Evolutionary conservation across 2,797 vertebrate genomes (phyloP), one percentile per base, ranked within the genome.

Genomic region (Sternotherus odoratus): DNA sequence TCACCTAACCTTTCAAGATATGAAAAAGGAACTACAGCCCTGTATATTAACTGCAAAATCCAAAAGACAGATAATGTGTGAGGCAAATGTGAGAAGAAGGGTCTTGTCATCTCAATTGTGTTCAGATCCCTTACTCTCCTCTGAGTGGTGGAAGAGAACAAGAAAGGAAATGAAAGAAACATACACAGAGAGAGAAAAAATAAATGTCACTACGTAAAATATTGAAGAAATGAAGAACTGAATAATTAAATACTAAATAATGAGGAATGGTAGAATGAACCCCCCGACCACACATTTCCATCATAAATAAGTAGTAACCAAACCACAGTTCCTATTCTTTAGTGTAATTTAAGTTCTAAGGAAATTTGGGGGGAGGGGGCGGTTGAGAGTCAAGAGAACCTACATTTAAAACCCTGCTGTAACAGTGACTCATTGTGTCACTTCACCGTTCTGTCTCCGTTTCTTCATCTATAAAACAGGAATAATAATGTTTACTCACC

Each of bases 111-210:
- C 85, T 28, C 60, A 84, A 87, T n/a, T 46, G 56, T 86, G 43
- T 49, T 83, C 79, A 79, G 85, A 89, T 69, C 63, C 83, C 69
- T 79, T 83, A 24, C 85, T 77, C 50, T 85, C 36, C 83, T 95
- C 60, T 89, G 26, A 63, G 39, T 7, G 50, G 24, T 43, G 36
- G 33, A 56, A 85, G 63, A 86, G 84, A 88, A 81, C 33, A 87
- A 53, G 2, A 11, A 46, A 15, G 50, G 91, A 26, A 77, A 88
- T 13, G 80, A 82, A 90, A 90, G 7, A 39, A 79, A 23, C 84
- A 83, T 46, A 74, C 13, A 48, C 5, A 80, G 36, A 83, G 5
- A 79, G 30, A 87, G 8, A 86, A 8, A 80, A n/a, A 77, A 21
- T 23, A 83, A 83, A 89, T 79, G 49, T 75, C 19, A 12, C 77